Base-by-base conservation (phyloP, 2,888 invertebrate genomes). In the Alsophila aescularia region DNA sequence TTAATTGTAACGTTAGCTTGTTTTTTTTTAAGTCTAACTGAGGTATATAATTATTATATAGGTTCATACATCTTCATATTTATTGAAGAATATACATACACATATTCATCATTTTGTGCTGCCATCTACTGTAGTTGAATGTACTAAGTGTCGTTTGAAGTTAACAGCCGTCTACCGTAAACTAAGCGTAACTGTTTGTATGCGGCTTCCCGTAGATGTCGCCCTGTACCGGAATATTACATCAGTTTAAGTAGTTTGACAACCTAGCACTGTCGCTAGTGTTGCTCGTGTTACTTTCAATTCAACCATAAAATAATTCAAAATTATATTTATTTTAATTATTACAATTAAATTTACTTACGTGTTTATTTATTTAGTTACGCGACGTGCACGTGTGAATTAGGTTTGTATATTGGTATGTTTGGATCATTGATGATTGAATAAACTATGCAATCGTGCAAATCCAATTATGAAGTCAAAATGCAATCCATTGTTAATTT, bases 121-220 rank as follows among this genome's bases (percentile, higher is more conserved):
- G 54, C 54, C 54, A 54, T 49, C 54, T 54, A 12, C 21, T n/a
- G 13, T n/a, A 34, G 36, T 29, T 27, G 13, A 31, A 15, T 44
- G 39, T 15, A 39, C 34, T 39, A 34, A 16, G 8, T 39, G 13
- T 12, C 8, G 24, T 13, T 24, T 13, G 13, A n/a, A 12, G 8
- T 18, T 10, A 7, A 29, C 0, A 32, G 62, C 62, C 62, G 60
- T 64, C 64, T 64, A 57, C 39, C 34, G 37, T 27, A 53, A 54
- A 27, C 3, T 32, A 2, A 7, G 8, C 27, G 34, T 16, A 27
- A 39, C 10, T 21, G 27, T 16, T 44, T 37, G 24, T 15, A 8
- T n/a, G 2, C 9, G 2, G 7, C 9, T 18, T 24, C 21, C 32
- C 24, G 39, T 12, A 52, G 45, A 40, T 40, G 45, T 40, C 39